A percentile compares a stretch with the other conserved stretches of the same genome.
Evolutionary conservation across 2,113 vertebrate genomes (phyloP).

Genomic region (Nematolebias whitei): DNA sequence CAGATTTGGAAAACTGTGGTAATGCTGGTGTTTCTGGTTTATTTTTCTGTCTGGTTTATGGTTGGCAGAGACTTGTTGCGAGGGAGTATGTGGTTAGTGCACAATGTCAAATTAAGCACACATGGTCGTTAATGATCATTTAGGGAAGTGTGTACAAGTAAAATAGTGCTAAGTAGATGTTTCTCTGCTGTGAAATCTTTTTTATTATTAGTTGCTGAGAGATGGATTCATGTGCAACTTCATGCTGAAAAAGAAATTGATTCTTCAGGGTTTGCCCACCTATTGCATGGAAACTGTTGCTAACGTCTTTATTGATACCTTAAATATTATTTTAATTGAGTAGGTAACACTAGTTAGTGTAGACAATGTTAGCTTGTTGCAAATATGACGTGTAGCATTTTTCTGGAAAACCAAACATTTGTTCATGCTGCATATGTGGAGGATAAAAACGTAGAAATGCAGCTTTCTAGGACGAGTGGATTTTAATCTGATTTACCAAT

Average conservation of each 20-base stretch:
- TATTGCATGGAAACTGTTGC: not conserved
- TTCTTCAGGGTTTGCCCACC: not conserved
- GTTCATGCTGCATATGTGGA: too few species aligned
- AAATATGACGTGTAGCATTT: not conserved
- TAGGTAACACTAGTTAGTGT: not conserved
- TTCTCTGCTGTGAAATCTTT: not conserved
- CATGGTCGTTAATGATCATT: slow-evolving; percentile 36
- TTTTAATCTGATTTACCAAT: too few species aligned
- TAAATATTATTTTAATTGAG: not conserved
- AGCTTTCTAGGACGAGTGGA: too few species aligned
- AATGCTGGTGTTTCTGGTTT: slow-evolving; percentile 59
- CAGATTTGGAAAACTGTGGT: slow-evolving; percentile 67
- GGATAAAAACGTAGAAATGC: too few species aligned
- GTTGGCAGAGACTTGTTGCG: slow-evolving; percentile 46
- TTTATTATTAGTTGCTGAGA: not conserved
- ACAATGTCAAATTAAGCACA: slow-evolving; percentile 38
- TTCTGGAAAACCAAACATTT: too few species aligned
- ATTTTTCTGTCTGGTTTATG: slow-evolving; percentile 63
- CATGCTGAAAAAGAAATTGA: not conserved
- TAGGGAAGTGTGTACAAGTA: slow-evolving; percentile 9
- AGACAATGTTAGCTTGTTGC: not conserved
- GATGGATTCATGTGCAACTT: not conserved
- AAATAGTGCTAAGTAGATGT: not conserved
- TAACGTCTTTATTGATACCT: not conserved
- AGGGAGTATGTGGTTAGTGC: slow-evolving; percentile 45